Percentiles rank a stretch among this genome's conserved stretches.
Conservation (phyloP, 2,888 invertebrate genomes). For the Perithous albicinctus region DNA sequence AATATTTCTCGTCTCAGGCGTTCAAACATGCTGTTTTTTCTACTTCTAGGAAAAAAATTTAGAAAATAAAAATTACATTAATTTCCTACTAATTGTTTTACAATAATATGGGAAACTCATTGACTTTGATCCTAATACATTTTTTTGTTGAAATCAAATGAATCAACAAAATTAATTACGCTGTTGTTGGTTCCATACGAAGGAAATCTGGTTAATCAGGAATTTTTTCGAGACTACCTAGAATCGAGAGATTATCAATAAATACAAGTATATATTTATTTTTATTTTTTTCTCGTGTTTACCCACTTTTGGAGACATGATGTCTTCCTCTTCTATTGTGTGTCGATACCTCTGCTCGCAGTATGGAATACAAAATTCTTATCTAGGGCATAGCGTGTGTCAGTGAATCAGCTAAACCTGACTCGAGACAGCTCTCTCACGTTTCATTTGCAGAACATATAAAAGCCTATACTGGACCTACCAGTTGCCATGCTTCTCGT, state of each 20-base stretch:
- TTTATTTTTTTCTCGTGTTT: neutral
- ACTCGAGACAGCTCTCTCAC: constrained; percentile 12
- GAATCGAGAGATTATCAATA: too few species aligned
- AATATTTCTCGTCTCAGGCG: neutral
- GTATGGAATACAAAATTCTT: constrained; percentile 49
- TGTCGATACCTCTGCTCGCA: constrained; percentile 26
- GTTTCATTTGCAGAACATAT: constrained; percentile 10
- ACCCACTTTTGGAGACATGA: neutral
- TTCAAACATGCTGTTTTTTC: too few species aligned
- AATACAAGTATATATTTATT: neutral
- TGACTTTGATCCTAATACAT: too few species aligned
- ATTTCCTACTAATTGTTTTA: neutral
- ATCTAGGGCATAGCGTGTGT: constrained; percentile 55
- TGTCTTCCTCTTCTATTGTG: neutral
- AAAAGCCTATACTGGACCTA: neutral
- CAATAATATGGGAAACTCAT: too few species aligned
- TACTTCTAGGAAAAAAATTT: too few species aligned
- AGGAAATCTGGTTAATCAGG: too few species aligned
- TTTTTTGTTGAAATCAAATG: too few species aligned
- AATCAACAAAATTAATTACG: too few species aligned
- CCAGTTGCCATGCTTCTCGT: constrained; percentile 5
- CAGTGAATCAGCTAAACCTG: neutral
- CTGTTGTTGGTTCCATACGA: too few species aligned
- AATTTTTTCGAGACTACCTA: too few species aligned
- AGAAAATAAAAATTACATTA: neutral